Evolutionary conservation across 2,113 vertebrate species (phyloP).

Genomic region (Ptilorrhoa leucosticta): DNA sequence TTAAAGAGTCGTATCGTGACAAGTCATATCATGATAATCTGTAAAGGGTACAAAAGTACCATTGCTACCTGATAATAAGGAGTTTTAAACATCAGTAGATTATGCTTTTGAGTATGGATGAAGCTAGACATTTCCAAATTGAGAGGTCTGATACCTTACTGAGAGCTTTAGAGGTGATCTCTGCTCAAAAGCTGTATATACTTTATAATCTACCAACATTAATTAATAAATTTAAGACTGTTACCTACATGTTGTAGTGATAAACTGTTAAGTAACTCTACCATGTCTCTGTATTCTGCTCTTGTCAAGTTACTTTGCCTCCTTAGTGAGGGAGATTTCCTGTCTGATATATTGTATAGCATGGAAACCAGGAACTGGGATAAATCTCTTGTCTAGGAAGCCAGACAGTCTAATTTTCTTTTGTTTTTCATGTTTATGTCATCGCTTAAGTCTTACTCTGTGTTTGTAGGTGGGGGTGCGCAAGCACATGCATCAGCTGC

Average conservation of each 20-base stretch:
- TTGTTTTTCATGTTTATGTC: neutral
- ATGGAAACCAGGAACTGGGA: neutral
- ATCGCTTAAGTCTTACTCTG: neutral
- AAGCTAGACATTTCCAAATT: neutral
- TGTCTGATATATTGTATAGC: neutral
- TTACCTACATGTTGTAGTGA: neutral
- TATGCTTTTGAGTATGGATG: neutral
- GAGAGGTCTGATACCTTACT: neutral
- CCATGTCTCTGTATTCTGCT: neutral
- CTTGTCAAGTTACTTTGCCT: neutral
- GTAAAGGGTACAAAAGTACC: neutral
- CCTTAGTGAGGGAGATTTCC: neutral
- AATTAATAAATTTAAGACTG: neutral
- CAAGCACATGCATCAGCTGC: neutral
- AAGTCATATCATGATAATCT: fast-evolving
- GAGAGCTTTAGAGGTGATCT: neutral
- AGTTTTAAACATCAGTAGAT: neutral
- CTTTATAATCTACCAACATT: neutral
- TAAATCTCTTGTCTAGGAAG: neutral
- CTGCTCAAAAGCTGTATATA: neutral
- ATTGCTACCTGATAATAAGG: neutral
- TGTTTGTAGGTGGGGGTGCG: neutral
- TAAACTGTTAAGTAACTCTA: neutral
- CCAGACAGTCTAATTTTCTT: neutral
- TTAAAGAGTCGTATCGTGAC: neutral